Base-by-base conservation (phyloP, 2,113 vertebrate genomes). In the Romanogobio albipinnatus region DNA sequence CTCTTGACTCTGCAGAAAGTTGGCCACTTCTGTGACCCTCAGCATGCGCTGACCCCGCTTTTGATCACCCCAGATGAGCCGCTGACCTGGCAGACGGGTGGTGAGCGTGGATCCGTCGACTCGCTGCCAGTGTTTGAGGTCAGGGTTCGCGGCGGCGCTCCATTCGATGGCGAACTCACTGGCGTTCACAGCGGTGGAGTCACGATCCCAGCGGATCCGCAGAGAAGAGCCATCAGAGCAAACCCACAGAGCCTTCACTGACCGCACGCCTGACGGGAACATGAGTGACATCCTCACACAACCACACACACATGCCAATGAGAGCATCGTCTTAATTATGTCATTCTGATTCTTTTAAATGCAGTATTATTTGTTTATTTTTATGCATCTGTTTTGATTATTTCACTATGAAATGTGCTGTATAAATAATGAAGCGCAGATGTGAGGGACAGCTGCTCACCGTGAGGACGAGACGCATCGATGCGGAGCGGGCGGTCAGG, bases 211-310 rank as follows among this genome's bases (percentile, higher is more conserved):
- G 5, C 74, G 78, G 73, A 94, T 77, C 81, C 43, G 64, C 4
- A 93, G 85, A 1, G 58, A 80, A 33, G 19, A 24, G 8, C 17
- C 24, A 3, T 73, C 13, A 17, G 1, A 9, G 1, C 22, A 10
- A 82, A 89, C 87, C 92, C 93, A 93, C 82, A 93, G 2, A 74
- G 89, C 61, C 66, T 76, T 90, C 29, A 93, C 71, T 0, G 89
- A 13, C 0, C 82, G 84, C 1, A 87, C 76, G 59, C 33, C 93
- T 93, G 82, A 83, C 39, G 0, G 22, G 24, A 33, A 56, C 53
- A 19, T 2, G 15, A 47, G 17, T 5, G 14, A 51, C 4, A 15
- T 51, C 49, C 49, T 15, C 5, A 51, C 49, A 56, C 53, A 56
- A 17, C 13, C 45, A 47, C 11, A 47, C 45, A 47, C 9, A 47